phyloP scores from a whole-genome alignment of 2,113 vertebrate genomes.

The Verasper variegatus region DNA sequence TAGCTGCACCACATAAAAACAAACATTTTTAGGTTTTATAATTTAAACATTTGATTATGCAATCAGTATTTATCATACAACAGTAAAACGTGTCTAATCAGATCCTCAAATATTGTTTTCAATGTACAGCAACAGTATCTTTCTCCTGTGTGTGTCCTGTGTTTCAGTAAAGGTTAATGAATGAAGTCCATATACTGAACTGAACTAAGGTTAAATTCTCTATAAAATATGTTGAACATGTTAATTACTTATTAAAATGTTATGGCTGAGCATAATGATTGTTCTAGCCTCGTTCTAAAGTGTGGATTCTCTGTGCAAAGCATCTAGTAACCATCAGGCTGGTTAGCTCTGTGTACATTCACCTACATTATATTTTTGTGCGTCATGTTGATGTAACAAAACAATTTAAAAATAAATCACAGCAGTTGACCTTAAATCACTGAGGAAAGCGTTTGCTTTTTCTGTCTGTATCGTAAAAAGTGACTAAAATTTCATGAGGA shows the following conservation, averaged over 20 bases:
- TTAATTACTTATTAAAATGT: slow-evolving; percentile 4
- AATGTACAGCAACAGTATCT: not conserved
- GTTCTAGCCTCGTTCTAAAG: not conserved
- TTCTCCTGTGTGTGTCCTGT: not conserved
- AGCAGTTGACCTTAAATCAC: slow-evolving; percentile 29
- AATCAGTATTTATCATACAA: not conserved
- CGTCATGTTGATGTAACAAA: slow-evolving; percentile 15
- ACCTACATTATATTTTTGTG: slow-evolving; percentile 11
- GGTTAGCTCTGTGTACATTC: slow-evolving; percentile 24
- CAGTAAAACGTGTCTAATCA: slow-evolving; percentile 1
- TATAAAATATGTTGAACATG: not conserved
- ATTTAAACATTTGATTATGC: not conserved
- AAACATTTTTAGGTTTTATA: not conserved
- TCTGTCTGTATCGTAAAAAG: slow-evolving; percentile 32
- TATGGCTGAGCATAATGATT: slow-evolving; percentile 1
- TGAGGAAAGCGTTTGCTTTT: not conserved
- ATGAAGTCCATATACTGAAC: not conserved
- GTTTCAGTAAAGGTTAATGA: slow-evolving; percentile 23
- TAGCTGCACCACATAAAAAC: slow-evolving; percentile 5
- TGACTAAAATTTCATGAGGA: slow-evolving; percentile 13
- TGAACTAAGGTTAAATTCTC: not conserved
- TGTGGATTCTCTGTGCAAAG: slow-evolving; percentile 15
- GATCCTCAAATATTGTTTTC: not conserved
- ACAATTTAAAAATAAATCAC: slow-evolving; percentile 1
- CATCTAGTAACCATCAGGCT: slow-evolving; percentile 7